Conservation (phyloP, 2,797 vertebrate genomes). For the Chromis chromis region DNA sequence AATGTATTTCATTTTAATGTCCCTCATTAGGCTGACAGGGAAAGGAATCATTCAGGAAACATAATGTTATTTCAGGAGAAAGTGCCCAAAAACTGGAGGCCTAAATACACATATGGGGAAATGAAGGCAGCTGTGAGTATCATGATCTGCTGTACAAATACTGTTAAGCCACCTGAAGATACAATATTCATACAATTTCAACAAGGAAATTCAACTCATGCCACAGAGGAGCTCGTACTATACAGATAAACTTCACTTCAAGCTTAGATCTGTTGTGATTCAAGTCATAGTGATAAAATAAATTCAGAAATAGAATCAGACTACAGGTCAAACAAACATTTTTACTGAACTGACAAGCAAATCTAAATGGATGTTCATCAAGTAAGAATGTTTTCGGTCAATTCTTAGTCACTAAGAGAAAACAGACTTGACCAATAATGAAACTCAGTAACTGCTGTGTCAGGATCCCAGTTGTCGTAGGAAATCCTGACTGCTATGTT, state of each 20-base stretch:
- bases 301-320: background rate
- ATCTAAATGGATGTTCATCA: slow-evolving; percentile 5
- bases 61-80: slow-evolving; percentile 57
- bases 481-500: slow-evolving; percentile 56
- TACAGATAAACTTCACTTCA: background rate
- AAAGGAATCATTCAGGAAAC: slow-evolving; percentile 60
- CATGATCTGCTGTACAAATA: slow-evolving; percentile 17
- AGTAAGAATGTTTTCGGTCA: background rate
- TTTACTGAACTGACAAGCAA: background rate
- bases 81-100: slow-evolving; percentile 26
- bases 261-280: slow-evolving; percentile 1
- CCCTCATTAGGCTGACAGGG: slow-evolving; percentile 66
- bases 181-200: slow-evolving; percentile 2
- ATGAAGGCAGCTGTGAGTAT: slow-evolving; percentile 13
- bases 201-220: slow-evolving; percentile 8
- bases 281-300: background rate
- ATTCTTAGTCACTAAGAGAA: background rate
- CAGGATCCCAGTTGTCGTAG: slow-evolving; percentile 54
- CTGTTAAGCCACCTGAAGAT: slow-evolving; percentile 5
- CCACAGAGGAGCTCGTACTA: slow-evolving; percentile 1
- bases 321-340: background rate
- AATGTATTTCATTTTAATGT: slow-evolving; percentile 64
- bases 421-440: slow-evolving; percentile 4
- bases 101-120: slow-evolving; percentile 47
- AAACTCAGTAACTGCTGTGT: slow-evolving; percentile 23